phyloP scores from a whole-genome alignment of 2,797 vertebrate genomes.

The Eurystomus glaucurus region DNA sequence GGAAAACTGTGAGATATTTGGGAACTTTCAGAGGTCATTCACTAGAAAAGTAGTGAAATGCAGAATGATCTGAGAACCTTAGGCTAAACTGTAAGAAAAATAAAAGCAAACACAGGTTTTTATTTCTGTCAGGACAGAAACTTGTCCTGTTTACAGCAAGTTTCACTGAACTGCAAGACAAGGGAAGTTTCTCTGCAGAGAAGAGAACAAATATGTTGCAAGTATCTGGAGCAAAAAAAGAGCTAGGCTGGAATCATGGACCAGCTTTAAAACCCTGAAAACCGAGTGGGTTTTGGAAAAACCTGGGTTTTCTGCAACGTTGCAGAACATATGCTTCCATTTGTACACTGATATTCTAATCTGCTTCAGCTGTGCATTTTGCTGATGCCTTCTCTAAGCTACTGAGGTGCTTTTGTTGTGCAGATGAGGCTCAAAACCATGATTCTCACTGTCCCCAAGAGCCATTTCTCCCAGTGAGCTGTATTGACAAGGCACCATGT shows the following conservation, averaged over 20 bases:
- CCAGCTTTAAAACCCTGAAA: not conserved
- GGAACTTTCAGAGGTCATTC: not conserved
- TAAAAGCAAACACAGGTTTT: not conserved
- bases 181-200: not conserved
- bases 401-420: not conserved
- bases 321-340: not conserved
- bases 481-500: not conserved
- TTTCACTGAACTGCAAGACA: not conserved
- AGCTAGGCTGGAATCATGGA: not conserved
- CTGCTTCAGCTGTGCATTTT: conserved; percentile 2
- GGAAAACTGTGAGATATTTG: not conserved
- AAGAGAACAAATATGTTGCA: not conserved
- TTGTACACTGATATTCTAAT: not conserved
- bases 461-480: not conserved
- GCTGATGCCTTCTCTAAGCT: not conserved
- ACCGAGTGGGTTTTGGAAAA: not conserved
- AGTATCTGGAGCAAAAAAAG: not conserved
- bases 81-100: not conserved
- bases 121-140: not conserved
- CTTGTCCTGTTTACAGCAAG: not conserved
- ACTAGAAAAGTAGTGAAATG: not conserved
- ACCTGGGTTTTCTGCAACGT: not conserved
- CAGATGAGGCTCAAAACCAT: not conserved
- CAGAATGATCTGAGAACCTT: not conserved
- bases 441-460: not conserved